Evolutionary conservation across 1,140 invertebrate species (phyloP), one percentile per base, ranked within the genome.

Genomic region (Drosophila watanabei): DNA sequence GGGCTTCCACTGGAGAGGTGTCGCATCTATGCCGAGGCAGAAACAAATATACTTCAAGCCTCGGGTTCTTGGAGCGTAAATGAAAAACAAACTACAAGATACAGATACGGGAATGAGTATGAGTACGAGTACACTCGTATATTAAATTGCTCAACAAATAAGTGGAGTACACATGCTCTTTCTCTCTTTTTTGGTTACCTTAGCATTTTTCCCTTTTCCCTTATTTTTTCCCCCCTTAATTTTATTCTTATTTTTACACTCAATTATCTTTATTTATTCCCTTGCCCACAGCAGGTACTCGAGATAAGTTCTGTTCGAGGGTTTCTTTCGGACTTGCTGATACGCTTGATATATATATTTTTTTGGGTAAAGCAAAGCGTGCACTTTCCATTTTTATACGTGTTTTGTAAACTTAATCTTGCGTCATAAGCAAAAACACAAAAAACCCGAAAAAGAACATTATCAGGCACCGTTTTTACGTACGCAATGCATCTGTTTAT

Each of bases 71-170:
- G 28, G 57, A 33, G 41, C 62, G 60, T 75, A 79, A 80, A 84
- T 84, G 84, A 71, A 84, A 85, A 88, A 46, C 73, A 88, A 88
- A 88, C 85, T 76, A 58, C 78, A 71, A 46, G 70, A 80, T 80
- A 80, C 73, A 43, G 64, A 43, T 54, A 2, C 5, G 30, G 13
- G 49, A 8, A 10, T 7, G 8, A 30, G 48, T 14, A 2, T 2
- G 20, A n/a, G 48, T 49, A 16, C 14, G 13, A 9, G 7, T 28
- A 16, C 7, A 49, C 51, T 62, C 57, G 39, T 79, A 76, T 51
- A 75, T 75, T 57, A 86, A 85, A 85, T 85, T 85, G 82, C 79
- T 86, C 80, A 66, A 82, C 82, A 85, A 85, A 85, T 54, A 83
- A 52, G 45, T 30, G 59, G 45, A 62, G 46, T 58, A 28, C 28